phyloP scores from a whole-genome alignment of 1,140 invertebrate species.

The Diorhabda sublineata region DNA sequence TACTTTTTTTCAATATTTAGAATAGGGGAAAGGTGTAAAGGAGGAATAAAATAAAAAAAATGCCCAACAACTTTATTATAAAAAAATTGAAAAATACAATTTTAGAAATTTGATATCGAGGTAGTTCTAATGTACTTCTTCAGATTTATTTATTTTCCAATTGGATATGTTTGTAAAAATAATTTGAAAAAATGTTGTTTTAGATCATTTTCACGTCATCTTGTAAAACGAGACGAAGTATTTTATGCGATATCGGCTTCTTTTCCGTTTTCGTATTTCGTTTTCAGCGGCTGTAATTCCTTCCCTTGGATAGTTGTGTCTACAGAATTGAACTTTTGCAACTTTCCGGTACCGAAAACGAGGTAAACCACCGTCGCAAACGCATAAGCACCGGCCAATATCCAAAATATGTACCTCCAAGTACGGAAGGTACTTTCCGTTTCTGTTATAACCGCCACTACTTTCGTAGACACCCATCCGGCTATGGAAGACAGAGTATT shows the following conservation, averaged over 20 bases:
- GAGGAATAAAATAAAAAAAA: too few relatives aligned
- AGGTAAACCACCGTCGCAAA: conserved; percentile 65
- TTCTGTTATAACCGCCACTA: conserved; percentile 79
- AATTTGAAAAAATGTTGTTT: too few relatives aligned
- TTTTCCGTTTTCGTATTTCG: conserved; percentile 36
- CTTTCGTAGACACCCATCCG: conserved; percentile 77
- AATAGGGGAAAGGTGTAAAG: too few relatives aligned
- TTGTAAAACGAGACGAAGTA: too few relatives aligned
- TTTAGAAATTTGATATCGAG: too few relatives aligned
- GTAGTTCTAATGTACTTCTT: too few relatives aligned
- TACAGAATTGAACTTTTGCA: conserved; percentile 63
- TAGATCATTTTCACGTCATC: too few relatives aligned
- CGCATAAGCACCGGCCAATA: conserved; percentile 68
- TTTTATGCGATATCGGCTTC: conserved; percentile 28
- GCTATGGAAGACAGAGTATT: conserved; percentile 87
- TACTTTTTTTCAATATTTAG: too few relatives aligned
- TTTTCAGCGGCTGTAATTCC: conserved; percentile 47
- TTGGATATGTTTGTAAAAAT: too few relatives aligned
- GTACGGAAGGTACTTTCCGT: conserved; percentile 67
- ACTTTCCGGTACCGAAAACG: conserved; percentile 64
- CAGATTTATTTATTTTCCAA: too few relatives aligned
- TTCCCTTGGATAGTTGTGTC: conserved; percentile 35
- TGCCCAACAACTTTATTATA: too few relatives aligned
- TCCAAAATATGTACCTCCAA: conserved; percentile 84
- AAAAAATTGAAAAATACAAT: too few relatives aligned